Base-by-base conservation (phyloP, 64 coral and sea anemone species). In the Pocillopora verrucosa region DNA sequence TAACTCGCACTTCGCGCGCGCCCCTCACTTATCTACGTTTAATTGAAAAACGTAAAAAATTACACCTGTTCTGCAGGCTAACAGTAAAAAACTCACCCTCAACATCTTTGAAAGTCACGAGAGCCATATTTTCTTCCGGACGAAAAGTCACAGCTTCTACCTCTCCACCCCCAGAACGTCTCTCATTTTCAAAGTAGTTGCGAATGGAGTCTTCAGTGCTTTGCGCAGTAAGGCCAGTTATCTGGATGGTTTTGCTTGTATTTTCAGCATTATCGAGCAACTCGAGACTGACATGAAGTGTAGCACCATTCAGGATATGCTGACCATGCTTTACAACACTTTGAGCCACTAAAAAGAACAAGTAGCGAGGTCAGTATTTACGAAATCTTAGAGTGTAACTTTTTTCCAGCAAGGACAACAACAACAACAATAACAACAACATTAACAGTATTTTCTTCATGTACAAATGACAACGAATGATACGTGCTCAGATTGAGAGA, bases 171-270 rank as follows among this genome's bases (percentile, higher is more conserved):
- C 30, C 30, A 30, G 30, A 30, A 30, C 30, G 30, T 30, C 30
- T 30, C 30, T 35, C n/a, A 35, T 88, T 88, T 76, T 88, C 86
- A 77, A 88, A 88, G 86, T 76, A 88, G 34, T 88, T 88, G 15
- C 35, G 10, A 74, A 88, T 60, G 0, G 86, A 34, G 74, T 88
- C 86, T 77, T 88, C 22, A 37, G 86, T 88, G 17, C 58, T 88
- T 11, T 63, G 61, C 4, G 60, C 38, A 20, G 88, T n/a, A 59
- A 80, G 11, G 1, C 79, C 89, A 34, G 67, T 19, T 12, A 90
- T 69, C 38, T 59, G 34, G 22, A 90, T 82, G 13, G 80, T 82
- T 25, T 61, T 81, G 1, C 13, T 2, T 4, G 12, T 36, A 1
- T 57, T 5, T 20, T 78, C 20, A 16, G 19, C 20, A 11, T 22